A percentile compares a stretch with the other conserved stretches of the same genome.
Conservation (phyloP, 2,888 invertebrate genomes). For the Rapana venosa region DNA sequence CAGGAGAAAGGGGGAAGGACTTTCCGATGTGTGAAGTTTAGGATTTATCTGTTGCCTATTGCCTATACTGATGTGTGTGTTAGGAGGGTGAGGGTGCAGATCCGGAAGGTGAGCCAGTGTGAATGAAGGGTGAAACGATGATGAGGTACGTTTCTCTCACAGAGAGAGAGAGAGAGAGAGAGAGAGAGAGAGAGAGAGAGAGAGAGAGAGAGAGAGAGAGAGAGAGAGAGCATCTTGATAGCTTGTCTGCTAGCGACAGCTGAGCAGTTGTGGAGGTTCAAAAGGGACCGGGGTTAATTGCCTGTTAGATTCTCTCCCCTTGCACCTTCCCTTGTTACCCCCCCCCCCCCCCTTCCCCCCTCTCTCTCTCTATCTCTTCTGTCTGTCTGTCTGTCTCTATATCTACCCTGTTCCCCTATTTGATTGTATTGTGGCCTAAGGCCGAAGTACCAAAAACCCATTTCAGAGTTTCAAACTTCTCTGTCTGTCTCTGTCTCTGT, state of each 20-base stretch:
- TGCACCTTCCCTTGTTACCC: not conserved
- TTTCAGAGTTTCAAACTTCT: too few species aligned
- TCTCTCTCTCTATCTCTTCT: not conserved
- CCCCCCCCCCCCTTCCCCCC: too few species aligned
- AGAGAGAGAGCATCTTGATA: not conserved
- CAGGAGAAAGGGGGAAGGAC: too few species aligned
- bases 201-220: not conserved
- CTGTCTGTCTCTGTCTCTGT: not conserved
- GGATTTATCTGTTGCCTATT: too few species aligned
- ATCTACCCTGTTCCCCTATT: not conserved
- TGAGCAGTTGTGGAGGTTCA: not conserved
- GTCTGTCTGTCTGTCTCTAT: not conserved
- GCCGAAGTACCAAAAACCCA: not conserved
- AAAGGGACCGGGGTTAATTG: not conserved
- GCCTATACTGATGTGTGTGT: not conserved
- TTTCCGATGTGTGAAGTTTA: too few species aligned
- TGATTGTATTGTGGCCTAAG: not conserved
- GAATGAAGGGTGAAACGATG: too few species aligned
- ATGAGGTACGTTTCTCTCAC: not conserved
- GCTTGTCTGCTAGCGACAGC: not conserved
- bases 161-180: not conserved
- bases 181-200: not conserved
- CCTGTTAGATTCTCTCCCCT: not conserved
- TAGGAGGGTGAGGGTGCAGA: not conserved
- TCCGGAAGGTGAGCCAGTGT: not conserved